Conservation (phyloP, 2,888 invertebrate species). For the Campoplex nolae region DNA sequence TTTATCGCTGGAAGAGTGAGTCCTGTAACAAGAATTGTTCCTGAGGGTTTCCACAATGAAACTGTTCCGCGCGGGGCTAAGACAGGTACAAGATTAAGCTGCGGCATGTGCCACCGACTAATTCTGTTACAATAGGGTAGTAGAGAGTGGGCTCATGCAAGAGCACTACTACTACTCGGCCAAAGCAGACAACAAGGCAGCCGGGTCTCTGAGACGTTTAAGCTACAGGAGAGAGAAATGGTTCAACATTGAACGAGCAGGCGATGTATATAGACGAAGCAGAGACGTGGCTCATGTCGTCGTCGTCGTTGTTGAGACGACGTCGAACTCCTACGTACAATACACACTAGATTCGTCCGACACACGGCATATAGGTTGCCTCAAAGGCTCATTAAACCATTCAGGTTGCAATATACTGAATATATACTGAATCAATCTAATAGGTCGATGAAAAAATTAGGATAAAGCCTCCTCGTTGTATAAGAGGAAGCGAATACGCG, state of each 20-base stretch:
- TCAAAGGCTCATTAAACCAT: not conserved
- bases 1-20: not conserved
- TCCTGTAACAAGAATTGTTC: not conserved
- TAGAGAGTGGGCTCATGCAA: conserved; percentile 23
- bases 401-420: not conserved
- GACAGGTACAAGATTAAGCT: conserved; percentile 59
- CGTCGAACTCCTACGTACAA: conserved; percentile 42
- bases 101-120: conserved; percentile 58
- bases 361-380: conserved; percentile 7
- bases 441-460: not conserved
- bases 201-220: conserved; percentile 61
- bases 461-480: too few relatives aligned
- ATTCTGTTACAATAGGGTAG: conserved; percentile 60
- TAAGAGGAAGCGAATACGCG: too few relatives aligned
- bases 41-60: conserved; percentile 2
- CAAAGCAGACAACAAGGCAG: conserved; percentile 45
- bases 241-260: conserved; percentile 47
- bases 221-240: conserved; percentile 57
- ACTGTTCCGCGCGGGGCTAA: conserved; percentile 13
- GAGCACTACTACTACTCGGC: conserved; percentile 27
- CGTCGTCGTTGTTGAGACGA: conserved; percentile 54
- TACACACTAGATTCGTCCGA: not conserved
- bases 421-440: too few relatives aligned
- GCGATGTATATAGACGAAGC: conserved; percentile 19
- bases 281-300: conserved; percentile 32